Evolutionary conservation across 2,888 invertebrate genomes (phyloP), one percentile per base, ranked within the genome.

Genomic region (Tetropium fuscum): DNA sequence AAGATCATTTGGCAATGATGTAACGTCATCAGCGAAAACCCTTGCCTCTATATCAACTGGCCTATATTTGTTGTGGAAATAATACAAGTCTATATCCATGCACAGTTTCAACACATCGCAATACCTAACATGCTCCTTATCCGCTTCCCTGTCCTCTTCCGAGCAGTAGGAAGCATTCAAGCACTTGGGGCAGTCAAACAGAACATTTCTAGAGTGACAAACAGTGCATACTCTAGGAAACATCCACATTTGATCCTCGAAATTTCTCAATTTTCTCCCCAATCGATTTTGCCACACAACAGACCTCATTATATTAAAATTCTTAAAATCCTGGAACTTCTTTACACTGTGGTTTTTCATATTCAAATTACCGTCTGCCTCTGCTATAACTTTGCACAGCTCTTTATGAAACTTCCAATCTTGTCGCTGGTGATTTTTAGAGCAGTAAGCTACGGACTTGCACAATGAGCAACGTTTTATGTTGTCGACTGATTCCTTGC

Each of bases 381-480:
- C 60, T 15, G 69, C 62, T 4, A 69, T 55, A 36, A 64, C 49
- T 43, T 59, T 63, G 78, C 90, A 90, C 70, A 85, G 83, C 69
- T 81, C 81, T 83, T 88, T 92, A 77, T 94, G 94, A 65, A 83
- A 84, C 76, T 88, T 88, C 93, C 93, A 94, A 78, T 94, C 91
- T 70, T 86, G 83, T 64, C 86, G 87, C 81, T 94, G 94, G 79
- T 94, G 94, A 64, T 88, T 88, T 70, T 87, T 89, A 60, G 88
- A 90, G 82, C 94, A 94, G 80, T 94, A 94, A 79, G 88, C 90
- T 47, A 87, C 84, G 57, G 81, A 81, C 75, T 90, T 89, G 79
- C 94, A 94, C 70, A 89, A 86, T 66, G 88, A 87, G 81, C 94
- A 94, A 72, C 91, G 65, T 63, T 70, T 67, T 47, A 73, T 40